phyloP scores from a whole-genome alignment of 2,888 invertebrate genomes.

The Drosophila lutescens region DNA sequence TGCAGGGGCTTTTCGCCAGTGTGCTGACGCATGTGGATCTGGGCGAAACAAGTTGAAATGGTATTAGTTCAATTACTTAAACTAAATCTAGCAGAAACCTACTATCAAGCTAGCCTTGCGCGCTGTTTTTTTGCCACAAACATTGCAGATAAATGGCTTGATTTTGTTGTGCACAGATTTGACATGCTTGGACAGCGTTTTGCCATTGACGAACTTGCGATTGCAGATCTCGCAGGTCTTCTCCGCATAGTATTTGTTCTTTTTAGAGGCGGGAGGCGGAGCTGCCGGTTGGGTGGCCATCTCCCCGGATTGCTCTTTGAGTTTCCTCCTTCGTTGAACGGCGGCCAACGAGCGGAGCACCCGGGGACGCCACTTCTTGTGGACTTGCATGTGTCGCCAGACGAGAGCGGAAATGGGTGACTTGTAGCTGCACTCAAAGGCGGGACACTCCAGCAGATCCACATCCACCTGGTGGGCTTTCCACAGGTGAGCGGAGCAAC shows the following conservation, averaged over 20 bases:
- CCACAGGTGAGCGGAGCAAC: constrained; percentile 89
- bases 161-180: constrained; percentile 90
- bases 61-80: too few species aligned
- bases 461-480: constrained; percentile 87
- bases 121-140: constrained; percentile 90
- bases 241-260: constrained; percentile 86
- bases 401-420: constrained; percentile 86
- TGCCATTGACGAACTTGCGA: constrained; percentile 88
- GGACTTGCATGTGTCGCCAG: constrained; percentile 88
- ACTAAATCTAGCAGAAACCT: constrained; percentile 38
- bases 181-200: constrained; percentile 88
- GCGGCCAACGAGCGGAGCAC: constrained; percentile 78
- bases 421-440: constrained; percentile 85
- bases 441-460: constrained; percentile 86
- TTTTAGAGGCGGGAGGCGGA: constrained; percentile 43
- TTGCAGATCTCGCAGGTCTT: constrained; percentile 89
- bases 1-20: constrained; percentile 91
- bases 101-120: constrained; percentile 89
- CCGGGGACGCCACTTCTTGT: constrained; percentile 84
- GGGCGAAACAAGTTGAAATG: too few species aligned
- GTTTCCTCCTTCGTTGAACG: constrained; percentile 65
- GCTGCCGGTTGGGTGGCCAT: constrained; percentile 12
- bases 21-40: constrained; percentile 90
- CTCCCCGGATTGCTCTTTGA: constrained; percentile 43
- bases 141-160: constrained; percentile 90